Evolutionary conservation across 2,113 vertebrate genomes (phyloP), one percentile per base, ranked within the genome.

Genomic region (Oncorhynchus tshawytscha): DNA sequence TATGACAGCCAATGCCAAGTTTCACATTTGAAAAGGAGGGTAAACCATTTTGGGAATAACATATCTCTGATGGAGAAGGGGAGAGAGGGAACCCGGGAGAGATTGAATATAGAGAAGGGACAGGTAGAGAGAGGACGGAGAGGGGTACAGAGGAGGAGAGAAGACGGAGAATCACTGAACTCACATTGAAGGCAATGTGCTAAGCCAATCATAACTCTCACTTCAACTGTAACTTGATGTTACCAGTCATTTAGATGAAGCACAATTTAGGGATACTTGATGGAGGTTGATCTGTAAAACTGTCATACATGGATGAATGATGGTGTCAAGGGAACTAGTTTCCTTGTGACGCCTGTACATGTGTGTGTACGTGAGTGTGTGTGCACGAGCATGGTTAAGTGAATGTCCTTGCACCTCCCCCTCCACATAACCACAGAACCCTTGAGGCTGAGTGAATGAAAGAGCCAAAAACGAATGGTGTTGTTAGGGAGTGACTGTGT

Each of bases 301-400:
- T 5, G 3, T 54, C 51, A 54, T 5, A 16, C 13, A 18, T 54
- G 51, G 16, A 18, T 54, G 51, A 54, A 51, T 51, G 60, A 39
- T 39, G 1, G 6, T 22, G n/a, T 9, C 60, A 64, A 20, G 6
- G 60, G 9, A 64, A 25, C 11, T 64, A 0, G 22, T 25, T 22
- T 64, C 20, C 51, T 54, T 54, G 15, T 16, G 12, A 54, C 15
- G 12, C 51, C 39, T 45, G 39, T 45, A 34, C 27, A 34, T 65
- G 72, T 59, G 67, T 69, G 67, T 34, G 67, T 69, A 18, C 5
- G 31, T 69, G 67, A 6, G 31, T 69, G 34, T 20, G 67, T 48
- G 67, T 39, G 34, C 34, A 29, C 1, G 34, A 29, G 66, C 39
- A 29, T 31, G 66, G 25, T 12, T 31, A 27, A 29, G 66, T 31